These are phyloP conservation scores for Stegodyphus dumicola DNA, from an alignment of 1,140 invertebrate genomes.

Conservation along the genomic window DNA sequence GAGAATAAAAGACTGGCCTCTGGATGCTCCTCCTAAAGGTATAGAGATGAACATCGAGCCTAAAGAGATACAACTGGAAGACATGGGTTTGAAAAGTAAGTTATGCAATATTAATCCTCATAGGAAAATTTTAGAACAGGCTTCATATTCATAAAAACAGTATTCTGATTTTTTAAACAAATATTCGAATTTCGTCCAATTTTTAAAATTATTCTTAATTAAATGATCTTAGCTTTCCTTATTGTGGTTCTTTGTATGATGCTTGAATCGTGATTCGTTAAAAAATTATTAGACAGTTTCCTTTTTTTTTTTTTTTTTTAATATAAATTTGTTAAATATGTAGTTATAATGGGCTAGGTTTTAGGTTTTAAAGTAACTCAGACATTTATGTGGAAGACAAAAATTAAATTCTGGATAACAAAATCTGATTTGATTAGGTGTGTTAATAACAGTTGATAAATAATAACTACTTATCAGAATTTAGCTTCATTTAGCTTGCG, in stretches of 20 bases:
- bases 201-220: no score
- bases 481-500: no score
- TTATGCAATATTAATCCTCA: background rate
- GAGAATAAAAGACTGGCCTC: background rate
- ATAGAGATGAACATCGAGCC: constrained; percentile 10
- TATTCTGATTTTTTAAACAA: background rate
- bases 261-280: background rate
- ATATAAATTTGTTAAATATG: no score
- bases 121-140: background rate
- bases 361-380: no score
- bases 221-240: background rate
- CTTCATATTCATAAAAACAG: background rate
- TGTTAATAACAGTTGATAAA: no score
- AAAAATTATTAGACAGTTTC: background rate
- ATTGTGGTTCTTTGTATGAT: no score
- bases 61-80: background rate
- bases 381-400: no score
- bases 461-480: no score
- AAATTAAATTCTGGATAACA: no score
- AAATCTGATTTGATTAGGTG: no score
- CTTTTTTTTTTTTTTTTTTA: background rate
- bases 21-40: constrained; percentile 13
- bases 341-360: no score
- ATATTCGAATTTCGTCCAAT: background rate
- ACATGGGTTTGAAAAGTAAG: constrained; percentile 19